phyloP scores from a whole-genome alignment of 1,140 invertebrate genomes.

The Neodiprion pinetum region DNA sequence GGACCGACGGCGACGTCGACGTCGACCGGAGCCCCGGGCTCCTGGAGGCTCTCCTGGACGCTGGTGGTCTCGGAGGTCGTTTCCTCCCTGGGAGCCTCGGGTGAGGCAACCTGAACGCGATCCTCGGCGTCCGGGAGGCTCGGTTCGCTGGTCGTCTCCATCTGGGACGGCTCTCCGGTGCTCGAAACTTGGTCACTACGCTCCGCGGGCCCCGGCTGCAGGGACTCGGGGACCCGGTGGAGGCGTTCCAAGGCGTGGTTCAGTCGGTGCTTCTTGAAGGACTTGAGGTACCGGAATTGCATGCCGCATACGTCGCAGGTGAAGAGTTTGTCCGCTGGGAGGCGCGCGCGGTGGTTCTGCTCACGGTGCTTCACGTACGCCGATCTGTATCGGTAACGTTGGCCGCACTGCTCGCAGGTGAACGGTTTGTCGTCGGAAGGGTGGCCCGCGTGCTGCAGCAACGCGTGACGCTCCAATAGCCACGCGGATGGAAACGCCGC shows the following conservation, averaged over 20 bases:
- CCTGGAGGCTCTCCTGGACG: conserved; percentile 36
- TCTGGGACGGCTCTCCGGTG: conserved; percentile 71
- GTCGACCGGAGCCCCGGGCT: conserved; percentile 9
- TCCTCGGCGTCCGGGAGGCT: conserved; percentile 48
- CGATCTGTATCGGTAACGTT: conserved; percentile 86
- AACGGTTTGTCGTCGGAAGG: conserved; percentile 84
- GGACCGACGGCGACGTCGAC: conserved; percentile 25
- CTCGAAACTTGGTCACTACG: conserved; percentile 74
- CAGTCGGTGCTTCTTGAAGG: conserved; percentile 86
- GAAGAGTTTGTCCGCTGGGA: conserved; percentile 87
- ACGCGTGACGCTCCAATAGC: conserved; percentile 81
- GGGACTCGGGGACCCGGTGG: conserved; percentile 58
- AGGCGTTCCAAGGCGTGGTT: conserved; percentile 85
- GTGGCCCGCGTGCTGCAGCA: conserved; percentile 75
- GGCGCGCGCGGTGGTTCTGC: conserved; percentile 83
- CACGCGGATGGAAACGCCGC: conserved; percentile 83
- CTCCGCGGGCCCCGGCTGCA: conserved; percentile 54
- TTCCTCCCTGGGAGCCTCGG: conserved; percentile 39
- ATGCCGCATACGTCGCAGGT: conserved; percentile 89
- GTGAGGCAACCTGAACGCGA: conserved; percentile 21
- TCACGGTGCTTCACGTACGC: conserved; percentile 89
- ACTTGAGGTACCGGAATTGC: conserved; percentile 86
- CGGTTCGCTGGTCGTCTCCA: conserved; percentile 55
- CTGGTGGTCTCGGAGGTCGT: conserved; percentile 44
- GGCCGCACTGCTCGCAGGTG: conserved; percentile 89